phyloP scores from a whole-genome alignment of 1,140 invertebrate genomes.

The Philopotamus ludificatus region DNA sequence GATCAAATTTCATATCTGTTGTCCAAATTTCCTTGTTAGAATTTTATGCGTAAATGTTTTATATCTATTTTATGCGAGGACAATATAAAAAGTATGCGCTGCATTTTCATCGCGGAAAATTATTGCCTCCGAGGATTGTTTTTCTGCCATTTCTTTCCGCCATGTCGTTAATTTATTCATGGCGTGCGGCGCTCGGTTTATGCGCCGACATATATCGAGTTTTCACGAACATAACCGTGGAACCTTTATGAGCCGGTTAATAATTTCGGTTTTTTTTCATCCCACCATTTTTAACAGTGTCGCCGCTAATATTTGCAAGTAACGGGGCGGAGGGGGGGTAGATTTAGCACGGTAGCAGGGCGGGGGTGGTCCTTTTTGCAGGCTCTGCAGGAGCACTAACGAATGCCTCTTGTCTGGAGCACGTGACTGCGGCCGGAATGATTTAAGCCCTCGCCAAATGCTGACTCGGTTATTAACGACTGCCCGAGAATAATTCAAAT shows the following conservation, averaged over 20 bases:
- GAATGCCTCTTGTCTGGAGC: conserved; percentile 11
- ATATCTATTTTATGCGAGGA: no score
- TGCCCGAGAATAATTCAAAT: conserved; percentile 3
- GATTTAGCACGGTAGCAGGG: no score
- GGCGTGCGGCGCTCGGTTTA: not conserved
- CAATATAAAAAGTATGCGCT: no score
- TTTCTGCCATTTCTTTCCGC: not conserved
- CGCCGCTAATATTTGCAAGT: conserved; percentile 9
- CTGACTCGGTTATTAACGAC: conserved; percentile 10
- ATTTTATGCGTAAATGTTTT: no score
- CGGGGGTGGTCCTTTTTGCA: conserved; percentile 1
- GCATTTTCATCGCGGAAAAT: no score
- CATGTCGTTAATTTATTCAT: conserved; percentile 1
- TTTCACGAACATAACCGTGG: not conserved
- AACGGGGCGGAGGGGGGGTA: no score
- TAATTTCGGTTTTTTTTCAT: not conserved
- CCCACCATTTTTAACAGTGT: not conserved
- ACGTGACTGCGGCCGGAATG: conserved; percentile 8
- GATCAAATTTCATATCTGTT: no score
- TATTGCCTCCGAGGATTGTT: not conserved
- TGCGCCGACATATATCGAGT: not conserved
- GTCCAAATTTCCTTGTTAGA: no score
- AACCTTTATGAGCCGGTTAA: not conserved
- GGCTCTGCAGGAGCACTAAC: conserved; percentile 3
- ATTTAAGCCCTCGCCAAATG: conserved; percentile 8